phyloP scores from a whole-genome alignment of 2,113 vertebrate species.

The Lycaon pictus region DNA sequence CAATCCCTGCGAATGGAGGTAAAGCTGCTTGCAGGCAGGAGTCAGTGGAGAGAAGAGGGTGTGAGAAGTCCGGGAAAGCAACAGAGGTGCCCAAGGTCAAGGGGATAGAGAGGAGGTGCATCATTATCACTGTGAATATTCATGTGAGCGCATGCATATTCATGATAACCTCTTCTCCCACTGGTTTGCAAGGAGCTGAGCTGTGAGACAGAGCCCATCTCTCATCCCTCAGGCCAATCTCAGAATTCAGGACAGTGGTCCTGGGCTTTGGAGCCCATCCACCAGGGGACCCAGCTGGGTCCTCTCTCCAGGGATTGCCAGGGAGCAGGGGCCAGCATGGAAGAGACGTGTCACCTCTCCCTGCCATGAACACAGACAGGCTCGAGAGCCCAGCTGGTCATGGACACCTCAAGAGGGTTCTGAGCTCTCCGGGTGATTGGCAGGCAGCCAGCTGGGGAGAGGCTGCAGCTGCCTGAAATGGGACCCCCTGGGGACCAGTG shows the following conservation, averaged over 20 bases:
- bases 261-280: neutral
- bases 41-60: neutral
- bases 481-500: neutral
- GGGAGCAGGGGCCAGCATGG: neutral
- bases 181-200: neutral
- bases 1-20: fast-evolving
- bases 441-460: neutral
- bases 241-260: neutral
- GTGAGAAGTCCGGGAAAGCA: neutral
- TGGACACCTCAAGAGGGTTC: fast-evolving
- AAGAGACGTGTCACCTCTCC: neutral
- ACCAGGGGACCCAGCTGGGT: neutral
- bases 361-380: fast-evolving
- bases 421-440: neutral
- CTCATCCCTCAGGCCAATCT: neutral
- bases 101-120: neutral
- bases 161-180: neutral
- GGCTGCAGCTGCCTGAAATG: neutral
- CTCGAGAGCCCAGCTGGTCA: neutral
- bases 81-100: slow-evolving; percentile 8
- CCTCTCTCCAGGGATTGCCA: neutral
- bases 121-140: neutral
- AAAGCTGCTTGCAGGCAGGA: fast-evolving
- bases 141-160: slow-evolving; percentile 26
- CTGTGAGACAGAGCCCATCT: neutral